Conservation (phyloP, 2,113 vertebrate species). For the Rhabdornis inornatus region DNA sequence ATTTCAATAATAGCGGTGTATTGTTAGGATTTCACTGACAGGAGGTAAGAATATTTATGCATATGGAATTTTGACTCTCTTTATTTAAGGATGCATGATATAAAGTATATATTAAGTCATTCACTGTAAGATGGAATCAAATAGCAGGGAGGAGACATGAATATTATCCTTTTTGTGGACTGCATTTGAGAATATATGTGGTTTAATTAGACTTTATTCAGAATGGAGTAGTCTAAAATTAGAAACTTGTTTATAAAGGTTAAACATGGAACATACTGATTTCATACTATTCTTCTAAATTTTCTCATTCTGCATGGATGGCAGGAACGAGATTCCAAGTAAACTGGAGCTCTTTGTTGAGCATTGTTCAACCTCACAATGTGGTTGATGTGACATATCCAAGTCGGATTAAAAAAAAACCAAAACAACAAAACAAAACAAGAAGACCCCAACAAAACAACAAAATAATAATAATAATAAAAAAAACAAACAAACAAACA, state of each 20-base stretch:
- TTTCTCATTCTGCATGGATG: background rate
- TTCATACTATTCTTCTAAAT: background rate
- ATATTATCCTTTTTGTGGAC: background rate
- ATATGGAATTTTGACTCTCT: background rate
- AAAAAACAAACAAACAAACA: background rate
- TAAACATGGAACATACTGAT: background rate
- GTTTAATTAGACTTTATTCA: slow-evolving; percentile 46
- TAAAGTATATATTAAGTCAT: background rate
- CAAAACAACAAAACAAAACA: background rate
- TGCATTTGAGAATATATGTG: slow-evolving; percentile 4
- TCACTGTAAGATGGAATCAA: background rate
- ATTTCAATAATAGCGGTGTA: background rate
- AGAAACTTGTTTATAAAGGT: background rate
- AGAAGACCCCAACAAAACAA: background rate
- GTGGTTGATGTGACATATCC: background rate
- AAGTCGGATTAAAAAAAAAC: background rate
- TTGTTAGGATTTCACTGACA: background rate
- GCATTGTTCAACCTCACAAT: background rate
- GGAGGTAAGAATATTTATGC: background rate
- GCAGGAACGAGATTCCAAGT: background rate
- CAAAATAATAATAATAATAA: background rate
- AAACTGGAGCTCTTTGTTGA: background rate
- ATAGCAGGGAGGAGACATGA: background rate
- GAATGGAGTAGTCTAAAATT: slow-evolving; percentile 50
- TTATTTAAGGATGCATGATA: background rate